Percentiles rank a stretch among this genome's conserved stretches.
phyloP scores from a whole-genome alignment of 2,797 vertebrate species.

The Podarcis siculus region DNA sequence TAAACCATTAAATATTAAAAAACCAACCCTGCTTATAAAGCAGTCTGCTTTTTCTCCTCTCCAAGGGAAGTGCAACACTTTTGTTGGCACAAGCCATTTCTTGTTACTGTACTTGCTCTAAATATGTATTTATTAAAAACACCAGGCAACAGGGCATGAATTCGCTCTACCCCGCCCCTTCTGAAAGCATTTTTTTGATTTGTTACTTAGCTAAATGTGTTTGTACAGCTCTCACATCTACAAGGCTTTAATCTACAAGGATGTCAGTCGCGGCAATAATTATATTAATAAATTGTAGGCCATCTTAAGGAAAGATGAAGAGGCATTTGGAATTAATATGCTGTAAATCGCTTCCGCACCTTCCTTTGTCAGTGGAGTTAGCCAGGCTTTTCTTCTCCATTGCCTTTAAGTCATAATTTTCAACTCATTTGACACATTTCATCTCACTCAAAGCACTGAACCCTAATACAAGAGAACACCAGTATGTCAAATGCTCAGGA shows the following conservation, averaged over 20 bases:
- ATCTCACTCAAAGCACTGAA: conserved; percentile 74
- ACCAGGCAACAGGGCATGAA: conserved; percentile 46
- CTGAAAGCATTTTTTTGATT: conserved; percentile 69
- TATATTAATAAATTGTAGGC: conserved; percentile 72
- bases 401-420: conserved; percentile 76
- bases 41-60: not conserved
- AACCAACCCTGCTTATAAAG: not conserved
- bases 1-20: conserved; percentile 63
- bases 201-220: conserved; percentile 69
- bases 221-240: conserved; percentile 63
- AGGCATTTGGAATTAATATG: conserved; percentile 70
- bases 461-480: conserved; percentile 70
- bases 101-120: conserved; percentile 47
- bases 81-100: conserved; percentile 38
- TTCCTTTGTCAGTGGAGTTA: conserved; percentile 70
- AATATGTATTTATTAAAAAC: conserved; percentile 62
- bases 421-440: conserved; percentile 73
- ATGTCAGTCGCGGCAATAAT: conserved; percentile 72
- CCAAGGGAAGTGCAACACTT: conserved; percentile 26
- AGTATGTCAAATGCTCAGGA: conserved; percentile 68
- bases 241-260: conserved; percentile 69
- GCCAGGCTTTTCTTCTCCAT: conserved; percentile 38
- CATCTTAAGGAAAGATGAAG: conserved; percentile 65
- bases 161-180: conserved; percentile 37
- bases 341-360: conserved; percentile 70